Percentiles rank a stretch among this genome's conserved stretches.
Conservation (phyloP, 2,888 invertebrate genomes). For the Disparrhopalites patrizii region DNA sequence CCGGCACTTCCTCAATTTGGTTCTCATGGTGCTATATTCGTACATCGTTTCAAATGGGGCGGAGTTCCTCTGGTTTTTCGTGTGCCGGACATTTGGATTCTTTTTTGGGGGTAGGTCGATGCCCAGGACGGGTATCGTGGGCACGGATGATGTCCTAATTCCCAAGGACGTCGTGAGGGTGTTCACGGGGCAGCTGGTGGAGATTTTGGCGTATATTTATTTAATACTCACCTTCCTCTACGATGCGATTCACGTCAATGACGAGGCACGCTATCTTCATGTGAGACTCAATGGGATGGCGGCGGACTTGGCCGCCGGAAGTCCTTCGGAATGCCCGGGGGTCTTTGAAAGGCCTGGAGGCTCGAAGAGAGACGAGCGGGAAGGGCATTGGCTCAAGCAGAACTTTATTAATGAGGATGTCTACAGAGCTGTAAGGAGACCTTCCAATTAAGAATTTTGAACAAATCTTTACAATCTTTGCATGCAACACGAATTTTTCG, state of each 20-base stretch:
- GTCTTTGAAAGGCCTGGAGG: no score
- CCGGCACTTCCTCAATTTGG: no score
- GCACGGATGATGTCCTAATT: background rate
- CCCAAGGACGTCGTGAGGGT: background rate
- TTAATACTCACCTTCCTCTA: background rate
- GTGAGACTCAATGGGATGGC: background rate
- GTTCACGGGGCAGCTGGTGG: background rate
- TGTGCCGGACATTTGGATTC: no score
- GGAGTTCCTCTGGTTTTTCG: no score
- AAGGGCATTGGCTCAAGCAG: background rate
- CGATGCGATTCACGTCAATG: background rate
- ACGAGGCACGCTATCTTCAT: background rate
- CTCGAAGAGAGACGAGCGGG: no score
- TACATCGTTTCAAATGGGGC: no score
- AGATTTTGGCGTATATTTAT: background rate
- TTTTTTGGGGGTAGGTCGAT: no score
- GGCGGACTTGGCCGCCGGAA: background rate
- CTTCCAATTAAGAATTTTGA: no score
- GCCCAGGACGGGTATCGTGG: no score
- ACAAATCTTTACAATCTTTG: no score
- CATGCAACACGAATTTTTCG: no score
- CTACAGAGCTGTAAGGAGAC: background rate
- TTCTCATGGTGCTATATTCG: no score
- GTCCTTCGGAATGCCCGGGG: background rate
- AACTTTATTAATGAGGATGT: conserved; percentile 5